Base-by-base conservation (phyloP, 2,888 invertebrate genomes). In the Amiota communis region DNA sequence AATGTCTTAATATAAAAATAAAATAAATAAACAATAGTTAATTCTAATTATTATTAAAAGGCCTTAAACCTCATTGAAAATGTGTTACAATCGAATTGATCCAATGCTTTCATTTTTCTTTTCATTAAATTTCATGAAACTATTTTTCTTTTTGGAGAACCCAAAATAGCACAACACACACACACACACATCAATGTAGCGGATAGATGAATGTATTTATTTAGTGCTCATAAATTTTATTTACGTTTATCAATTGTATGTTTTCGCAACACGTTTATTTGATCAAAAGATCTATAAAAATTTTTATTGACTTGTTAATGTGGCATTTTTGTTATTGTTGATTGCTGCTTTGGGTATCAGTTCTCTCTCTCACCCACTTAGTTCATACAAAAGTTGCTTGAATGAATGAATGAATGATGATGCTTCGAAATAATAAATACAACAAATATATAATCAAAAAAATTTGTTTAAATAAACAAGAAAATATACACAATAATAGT, bases 171-270 rank as follows among this genome's bases (percentile, higher is more conserved):
- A n/a, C n/a, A n/a, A n/a, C n/a, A n/a, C n/a, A 23, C 36, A 36
- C 6, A 36, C 4, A 36, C 8, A 6, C 36, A 36, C 36, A 36
- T 36, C 36, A 36, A 36, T 17, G 15, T 20, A 10, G 12, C 17
- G 9, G 4, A 15, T n/a, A 20, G 48, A 15, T 13, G n/a, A 11
- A 12, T 49, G n/a, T 6, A 8, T 46, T 17, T 47, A n/a, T 67
- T 17, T 67, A 47, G n/a, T 17, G 67, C 67, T 46, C 11, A 67
- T 67, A 67, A 65, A 65, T 65, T n/a, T 10, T 48, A 8, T n/a
- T 10, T 17, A 8, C 59, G 53, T 10, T 4, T 15, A 53, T 36
- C 36, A 36, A 36, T 36, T 36, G 36, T 36, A 36, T 36, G 36
- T 36, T 36, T 36, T 36, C 36, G 36, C 36, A 36, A 36, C 36